Conservation (phyloP, 2,888 invertebrate species). For the Parnassius smintheus region DNA sequence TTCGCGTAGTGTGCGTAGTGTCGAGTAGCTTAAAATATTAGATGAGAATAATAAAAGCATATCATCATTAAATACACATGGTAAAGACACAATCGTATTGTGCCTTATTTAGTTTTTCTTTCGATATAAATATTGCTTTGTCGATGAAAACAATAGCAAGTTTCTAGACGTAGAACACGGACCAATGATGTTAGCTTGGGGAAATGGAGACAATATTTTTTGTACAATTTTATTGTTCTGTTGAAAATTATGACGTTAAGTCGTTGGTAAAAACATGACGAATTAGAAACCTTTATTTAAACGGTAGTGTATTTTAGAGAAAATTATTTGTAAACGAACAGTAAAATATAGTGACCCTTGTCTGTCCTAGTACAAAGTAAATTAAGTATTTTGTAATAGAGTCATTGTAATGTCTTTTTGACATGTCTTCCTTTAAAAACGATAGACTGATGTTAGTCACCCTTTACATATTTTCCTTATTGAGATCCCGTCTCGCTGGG, state of each 20-base stretch:
- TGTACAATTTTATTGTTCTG: constrained; percentile 68
- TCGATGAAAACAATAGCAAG: constrained; percentile 44
- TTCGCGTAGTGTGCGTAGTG: constrained; percentile 57
- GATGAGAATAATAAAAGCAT: constrained; percentile 52
- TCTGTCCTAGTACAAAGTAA: constrained; percentile 74
- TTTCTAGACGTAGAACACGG: constrained; percentile 62
- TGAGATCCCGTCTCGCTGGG: constrained; percentile 66
- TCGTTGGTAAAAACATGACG: constrained; percentile 41
- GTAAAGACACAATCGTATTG: constrained; percentile 68
- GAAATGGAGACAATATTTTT: constrained; percentile 69
- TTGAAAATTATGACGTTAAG: constrained; percentile 39
- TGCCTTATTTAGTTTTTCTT: constrained; percentile 64
- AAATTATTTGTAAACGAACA: constrained; percentile 49
- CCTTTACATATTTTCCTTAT: constrained; percentile 40
- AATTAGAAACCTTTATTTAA: constrained; percentile 43
- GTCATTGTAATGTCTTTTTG: constrained; percentile 39
- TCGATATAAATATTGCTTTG: constrained; percentile 43
- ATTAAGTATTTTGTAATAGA: constrained; percentile 64
- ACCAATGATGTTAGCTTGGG: constrained; percentile 65
- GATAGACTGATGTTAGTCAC: constrained; percentile 70
- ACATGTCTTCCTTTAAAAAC: constrained; percentile 66
- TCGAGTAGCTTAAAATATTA: constrained; percentile 46
- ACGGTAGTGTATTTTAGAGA: constrained; percentile 55
- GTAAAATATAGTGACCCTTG: constrained; percentile 46
- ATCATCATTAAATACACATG: constrained; percentile 64